These are phyloP conservation scores for Turritopsis rubra DNA, from an alignment of 30 jellyfish, hydroid and myxozoan genomes.

Conservation along the genomic window DNA sequence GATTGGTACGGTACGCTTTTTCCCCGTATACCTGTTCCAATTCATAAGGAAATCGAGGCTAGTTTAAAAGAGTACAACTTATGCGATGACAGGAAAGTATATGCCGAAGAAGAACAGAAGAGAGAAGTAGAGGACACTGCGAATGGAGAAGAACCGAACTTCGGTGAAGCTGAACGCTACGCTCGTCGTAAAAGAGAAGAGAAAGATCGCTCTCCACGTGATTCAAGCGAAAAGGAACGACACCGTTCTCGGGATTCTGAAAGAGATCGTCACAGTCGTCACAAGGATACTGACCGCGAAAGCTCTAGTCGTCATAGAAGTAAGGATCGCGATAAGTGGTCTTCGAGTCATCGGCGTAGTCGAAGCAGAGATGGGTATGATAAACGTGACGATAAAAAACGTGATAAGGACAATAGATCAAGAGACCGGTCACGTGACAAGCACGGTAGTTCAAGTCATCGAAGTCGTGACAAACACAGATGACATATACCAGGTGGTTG, in stretches of 20 bases:
- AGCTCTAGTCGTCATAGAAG: conserved; percentile 11
- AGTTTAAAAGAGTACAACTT: conserved; percentile 42
- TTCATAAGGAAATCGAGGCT: conserved; percentile 67
- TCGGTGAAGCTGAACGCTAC: conserved; percentile 75
- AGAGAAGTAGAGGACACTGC: conserved; percentile 7
- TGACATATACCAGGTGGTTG: not conserved
- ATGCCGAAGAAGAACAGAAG: conserved; percentile 53
- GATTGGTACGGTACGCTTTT: conserved; percentile 96
- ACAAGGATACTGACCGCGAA: conserved; percentile 11
- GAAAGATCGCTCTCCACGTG: conserved; percentile 24
- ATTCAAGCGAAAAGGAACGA: conserved; percentile 11
- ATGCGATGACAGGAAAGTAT: conserved; percentile 73
- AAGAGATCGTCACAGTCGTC: conserved; percentile 25
- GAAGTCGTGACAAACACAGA: conserved; percentile 5
- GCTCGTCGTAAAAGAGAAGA: conserved; percentile 42
- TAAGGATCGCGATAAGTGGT: conserved; percentile 20
- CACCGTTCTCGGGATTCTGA: conserved; percentile 13
- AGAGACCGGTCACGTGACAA: conserved; percentile 33
- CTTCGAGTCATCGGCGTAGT: conserved; percentile 5
- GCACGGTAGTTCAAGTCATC: conserved; percentile 26
- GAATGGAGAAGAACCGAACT: not conserved
- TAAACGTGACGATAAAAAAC: conserved; percentile 1
- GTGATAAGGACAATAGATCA: conserved; percentile 2
- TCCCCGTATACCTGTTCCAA: conserved; percentile 94
- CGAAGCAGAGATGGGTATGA: conserved; percentile 14